These are phyloP conservation scores for Macrochelys suwanniensis DNA, from an alignment of 2,797 vertebrate genomes.

Conservation along the genomic window DNA sequence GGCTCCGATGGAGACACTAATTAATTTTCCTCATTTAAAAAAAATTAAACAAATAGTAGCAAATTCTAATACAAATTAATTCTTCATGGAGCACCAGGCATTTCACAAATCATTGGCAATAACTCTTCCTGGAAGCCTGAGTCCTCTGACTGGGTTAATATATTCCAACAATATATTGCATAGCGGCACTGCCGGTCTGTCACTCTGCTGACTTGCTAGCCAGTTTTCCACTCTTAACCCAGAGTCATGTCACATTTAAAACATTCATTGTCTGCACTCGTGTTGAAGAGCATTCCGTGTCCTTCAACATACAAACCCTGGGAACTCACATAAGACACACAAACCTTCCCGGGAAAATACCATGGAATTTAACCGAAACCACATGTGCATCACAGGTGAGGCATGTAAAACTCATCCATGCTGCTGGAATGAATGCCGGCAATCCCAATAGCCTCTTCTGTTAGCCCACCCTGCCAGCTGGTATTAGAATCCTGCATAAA, in stretches of 20 bases:
- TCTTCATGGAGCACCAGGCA: background rate
- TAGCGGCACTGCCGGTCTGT: background rate
- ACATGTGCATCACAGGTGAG: too few species aligned
- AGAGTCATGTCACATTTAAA: background rate
- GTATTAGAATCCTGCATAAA: too few species aligned
- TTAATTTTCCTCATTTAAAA: conserved; percentile 47
- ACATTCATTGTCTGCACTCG: background rate
- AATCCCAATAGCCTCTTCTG: too few species aligned
- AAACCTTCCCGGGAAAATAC: too few species aligned
- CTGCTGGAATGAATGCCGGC: too few species aligned
- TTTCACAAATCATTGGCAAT: background rate
- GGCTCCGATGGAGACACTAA: conserved; percentile 1
- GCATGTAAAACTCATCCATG: too few species aligned
- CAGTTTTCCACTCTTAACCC: background rate
- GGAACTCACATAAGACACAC: background rate
- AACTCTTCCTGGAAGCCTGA: fast-evolving
- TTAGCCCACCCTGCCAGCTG: too few species aligned
- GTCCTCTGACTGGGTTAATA: background rate
- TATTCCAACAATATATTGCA: background rate
- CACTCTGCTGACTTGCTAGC: background rate
- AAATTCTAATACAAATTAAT: conserved; percentile 19
- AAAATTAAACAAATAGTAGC: background rate
- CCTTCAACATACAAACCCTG: background rate
- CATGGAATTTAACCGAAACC: too few species aligned
- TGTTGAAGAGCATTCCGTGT: background rate